Evolutionary conservation across 2,113 vertebrate species (phyloP), one percentile per base, ranked within the genome.

Genomic region (Passer domesticus): DNA sequence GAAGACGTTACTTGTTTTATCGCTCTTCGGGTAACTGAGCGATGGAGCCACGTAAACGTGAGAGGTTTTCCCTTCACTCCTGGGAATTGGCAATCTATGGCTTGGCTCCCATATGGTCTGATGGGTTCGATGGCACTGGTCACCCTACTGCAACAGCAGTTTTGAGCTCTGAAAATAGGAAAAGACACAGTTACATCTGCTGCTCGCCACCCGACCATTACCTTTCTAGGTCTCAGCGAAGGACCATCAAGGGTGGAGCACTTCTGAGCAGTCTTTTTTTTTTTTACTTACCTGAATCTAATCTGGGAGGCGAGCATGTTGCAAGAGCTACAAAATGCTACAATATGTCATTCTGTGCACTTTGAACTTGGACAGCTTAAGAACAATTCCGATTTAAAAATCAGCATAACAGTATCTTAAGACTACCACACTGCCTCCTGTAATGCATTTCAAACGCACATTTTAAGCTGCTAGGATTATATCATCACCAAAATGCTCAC

Each of bases 391-490:
- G 4, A 56, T 87, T 82, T 28, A 23, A 67, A 90, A 53, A 15
- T 4, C 60, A 50, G 22, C 2, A 0, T 6, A 18, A 41, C 19
- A 30, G 25, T 9, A 4, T 22, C 3, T 77, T 8, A 27, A 67
- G 56, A 43, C 15, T 35, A 41, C 43, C 23, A 1, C 0, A 1
- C 37, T 44, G 23, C 21, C 10, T 81, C 43, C 77, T 39, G 55
- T 43, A 62, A 53, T 1, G 20, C 13, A 9, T 67, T 63, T 63
- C 31, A 55, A 64, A 72, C 0, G 0, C 5, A 1, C 11, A 1
- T 39, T 64, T 6, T 4, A 44, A 67, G 69, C 56, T 63, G 35
- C 44, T 75, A 35, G 20, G 33, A 24, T 39, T 55, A 22, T 12
- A 31, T 5, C 13, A 4, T 37, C 75, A 52, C 22, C 35, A 41